phyloP scores from a whole-genome alignment of 2,888 invertebrate genomes.

The Blera fallax region DNA sequence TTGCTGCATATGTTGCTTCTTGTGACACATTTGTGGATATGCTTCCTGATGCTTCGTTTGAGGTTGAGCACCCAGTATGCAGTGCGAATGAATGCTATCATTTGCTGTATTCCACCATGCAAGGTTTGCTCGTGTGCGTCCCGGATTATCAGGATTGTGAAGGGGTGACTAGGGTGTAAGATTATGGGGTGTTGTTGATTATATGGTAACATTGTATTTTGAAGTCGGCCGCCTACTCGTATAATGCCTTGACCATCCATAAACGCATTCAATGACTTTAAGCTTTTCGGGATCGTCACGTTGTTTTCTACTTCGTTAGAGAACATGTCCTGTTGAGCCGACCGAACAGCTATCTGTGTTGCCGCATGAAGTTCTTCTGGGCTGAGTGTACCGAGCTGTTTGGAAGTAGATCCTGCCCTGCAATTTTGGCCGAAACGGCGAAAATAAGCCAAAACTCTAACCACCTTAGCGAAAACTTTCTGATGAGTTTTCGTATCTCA shows the following conservation, averaged over 20 bases:
- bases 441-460: not conserved
- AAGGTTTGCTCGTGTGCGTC: not conserved
- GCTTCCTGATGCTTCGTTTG: not conserved
- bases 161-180: not conserved
- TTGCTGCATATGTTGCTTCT: not conserved
- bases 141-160: not conserved
- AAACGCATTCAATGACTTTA: not conserved
- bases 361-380: not conserved
- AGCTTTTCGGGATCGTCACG: not conserved
- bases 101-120: not conserved
- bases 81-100: not conserved
- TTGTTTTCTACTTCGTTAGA: not conserved
- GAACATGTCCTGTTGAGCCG: not conserved
- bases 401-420: not conserved
- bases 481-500: not conserved
- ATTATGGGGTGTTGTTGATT: not conserved
- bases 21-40: no score
- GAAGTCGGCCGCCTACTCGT: slow-evolving; percentile 6
- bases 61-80: not conserved
- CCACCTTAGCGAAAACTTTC: not conserved
- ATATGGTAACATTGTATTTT: not conserved
- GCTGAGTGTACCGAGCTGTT: not conserved
- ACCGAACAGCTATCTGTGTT: not conserved
- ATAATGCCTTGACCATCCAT: slow-evolving; percentile 2
- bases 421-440: not conserved